Evolutionary conservation across 2,113 vertebrate species (phyloP).

Genomic region (Benitochromis conjunctus): DNA sequence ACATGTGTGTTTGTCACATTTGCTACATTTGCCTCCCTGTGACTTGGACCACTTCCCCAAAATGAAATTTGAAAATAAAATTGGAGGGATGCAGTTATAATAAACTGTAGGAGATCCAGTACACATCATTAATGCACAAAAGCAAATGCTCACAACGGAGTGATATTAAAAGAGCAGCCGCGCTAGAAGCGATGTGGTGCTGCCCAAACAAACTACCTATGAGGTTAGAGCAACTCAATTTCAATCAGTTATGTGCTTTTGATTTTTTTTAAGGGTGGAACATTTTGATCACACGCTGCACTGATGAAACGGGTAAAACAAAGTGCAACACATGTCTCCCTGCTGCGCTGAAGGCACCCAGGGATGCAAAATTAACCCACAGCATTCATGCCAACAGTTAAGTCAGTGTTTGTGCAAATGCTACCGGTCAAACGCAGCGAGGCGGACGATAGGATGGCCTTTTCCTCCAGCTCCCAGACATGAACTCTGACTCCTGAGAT

Average conservation of each 20-base stretch:
- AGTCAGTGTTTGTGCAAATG: background rate
- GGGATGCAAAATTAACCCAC: background rate
- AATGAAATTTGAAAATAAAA: background rate
- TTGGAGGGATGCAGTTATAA: background rate
- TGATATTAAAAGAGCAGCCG: background rate
- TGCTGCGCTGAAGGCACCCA: background rate
- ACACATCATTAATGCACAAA: background rate
- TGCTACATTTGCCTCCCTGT: background rate
- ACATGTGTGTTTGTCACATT: background rate
- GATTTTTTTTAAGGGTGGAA: background rate
- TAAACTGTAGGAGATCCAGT: background rate
- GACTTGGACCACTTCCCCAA: background rate
- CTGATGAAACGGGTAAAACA: background rate
- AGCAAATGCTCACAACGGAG: background rate
- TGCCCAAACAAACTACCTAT: background rate
- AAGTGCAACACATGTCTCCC: background rate
- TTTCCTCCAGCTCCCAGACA: constrained; percentile 78
- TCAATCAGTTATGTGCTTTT: background rate
- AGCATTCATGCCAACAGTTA: background rate
- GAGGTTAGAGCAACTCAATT: background rate
- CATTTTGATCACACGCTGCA: background rate
- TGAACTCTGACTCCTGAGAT: constrained; percentile 79
- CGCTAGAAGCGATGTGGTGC: background rate
- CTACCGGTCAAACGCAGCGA: constrained; percentile 81
- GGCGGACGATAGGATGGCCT: constrained; percentile 79